Evolutionary conservation across 1,140 invertebrate species (phyloP), one percentile per base, ranked within the genome.

Genomic region (Danaus plexippus): DNA sequence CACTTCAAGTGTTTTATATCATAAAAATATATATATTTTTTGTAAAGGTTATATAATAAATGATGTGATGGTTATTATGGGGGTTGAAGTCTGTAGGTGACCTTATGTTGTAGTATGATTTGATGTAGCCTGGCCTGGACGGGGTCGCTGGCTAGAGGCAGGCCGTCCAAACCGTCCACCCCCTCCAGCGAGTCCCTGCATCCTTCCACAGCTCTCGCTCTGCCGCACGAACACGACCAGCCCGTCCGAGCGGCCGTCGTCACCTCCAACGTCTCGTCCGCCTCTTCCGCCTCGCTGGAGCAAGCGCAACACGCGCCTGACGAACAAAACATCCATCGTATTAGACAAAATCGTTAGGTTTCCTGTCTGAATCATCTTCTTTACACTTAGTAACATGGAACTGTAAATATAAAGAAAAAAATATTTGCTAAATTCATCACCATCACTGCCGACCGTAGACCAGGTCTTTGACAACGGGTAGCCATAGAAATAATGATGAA

Each of bases 61-160:
- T 32, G 22, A 32, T 32, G 22, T 2, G 7, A 32, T 4, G 0
- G 2, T 0, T 0, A 4, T 32, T 32, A 32, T 32, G 22, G 4
- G 52, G 6, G 15, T 46, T 15, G 1, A 15, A 15, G 52, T 51
- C 12, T 48, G 44, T 2, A 57, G 41, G 50, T 42, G 7, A 95
- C 94, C 90, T 92, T 92, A 73, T 95, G 92, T 63, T 94, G 92
- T 32, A 91, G 84, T 62, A 94, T 92, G 59, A 96, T 94, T 75
- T 96, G 93, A 76, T 92, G 90, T 63, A 97, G 85, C 60, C 95
- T 82, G 70, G 92, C 90, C 76, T 96, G 95, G 61, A 94, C 87
- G 55, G 94, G 92, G 75, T 94, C 95, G 64, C 91, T 89, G 60
- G 94, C 90, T 52, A 93, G 91, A 44, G 93, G 90, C 63, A 97